phyloP scores from a whole-genome alignment of 2,113 vertebrate species.

The Phylloscopus trochiloides region DNA sequence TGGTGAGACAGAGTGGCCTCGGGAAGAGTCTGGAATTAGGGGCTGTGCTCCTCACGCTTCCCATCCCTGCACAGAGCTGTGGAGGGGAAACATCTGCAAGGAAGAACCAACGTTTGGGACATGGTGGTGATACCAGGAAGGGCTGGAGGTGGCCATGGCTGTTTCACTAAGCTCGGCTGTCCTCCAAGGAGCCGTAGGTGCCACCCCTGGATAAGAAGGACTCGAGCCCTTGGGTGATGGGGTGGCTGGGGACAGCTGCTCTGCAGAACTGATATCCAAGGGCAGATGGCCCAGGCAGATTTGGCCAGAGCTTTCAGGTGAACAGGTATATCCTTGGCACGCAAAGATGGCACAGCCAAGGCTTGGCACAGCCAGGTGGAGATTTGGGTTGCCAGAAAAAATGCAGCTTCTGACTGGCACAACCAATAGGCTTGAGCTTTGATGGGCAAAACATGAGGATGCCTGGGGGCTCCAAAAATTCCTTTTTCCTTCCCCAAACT shows the following conservation, averaged over 20 bases:
- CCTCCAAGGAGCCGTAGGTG: background rate
- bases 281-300: background rate
- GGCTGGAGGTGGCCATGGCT: background rate
- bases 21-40: background rate
- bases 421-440: background rate
- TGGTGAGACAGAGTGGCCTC: background rate
- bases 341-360: background rate
- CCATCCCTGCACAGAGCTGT: accelerated
- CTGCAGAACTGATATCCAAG: background rate
- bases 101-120: background rate
- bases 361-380: background rate
- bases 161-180: background rate
- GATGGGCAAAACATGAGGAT: background rate
- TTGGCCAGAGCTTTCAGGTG: background rate
- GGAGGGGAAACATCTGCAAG: accelerated
- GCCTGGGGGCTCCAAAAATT: background rate
- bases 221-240: accelerated
- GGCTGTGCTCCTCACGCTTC: background rate
- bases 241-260: background rate
- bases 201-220: background rate
- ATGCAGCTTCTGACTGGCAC: accelerated
- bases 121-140: background rate
- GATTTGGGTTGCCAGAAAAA: background rate
- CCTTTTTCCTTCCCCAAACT: background rate
- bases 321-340: background rate